These are phyloP conservation scores for Ectobius pallidus DNA, from an alignment of 2,888 invertebrate genomes.

Conservation along the genomic window DNA sequence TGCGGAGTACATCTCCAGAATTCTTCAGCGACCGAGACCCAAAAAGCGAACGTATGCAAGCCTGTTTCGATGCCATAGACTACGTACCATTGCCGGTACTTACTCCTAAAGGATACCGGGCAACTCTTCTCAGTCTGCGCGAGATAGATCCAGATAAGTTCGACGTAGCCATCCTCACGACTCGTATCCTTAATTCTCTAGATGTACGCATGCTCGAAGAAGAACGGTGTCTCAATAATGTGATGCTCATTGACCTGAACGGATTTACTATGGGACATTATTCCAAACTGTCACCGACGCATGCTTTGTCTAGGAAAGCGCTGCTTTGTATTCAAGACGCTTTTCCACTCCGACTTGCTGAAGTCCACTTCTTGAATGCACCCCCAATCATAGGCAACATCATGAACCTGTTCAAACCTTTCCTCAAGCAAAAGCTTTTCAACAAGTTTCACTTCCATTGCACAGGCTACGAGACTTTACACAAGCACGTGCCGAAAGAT, in stretches of 20 bases:
- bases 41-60: slow-evolving; percentile 50
- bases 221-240: slow-evolving; percentile 52
- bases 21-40: slow-evolving; percentile 54
- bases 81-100: slow-evolving; percentile 53
- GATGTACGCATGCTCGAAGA: slow-evolving; percentile 52
- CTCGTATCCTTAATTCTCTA: slow-evolving; percentile 53
- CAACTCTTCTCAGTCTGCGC: slow-evolving; percentile 50
- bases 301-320: slow-evolving; percentile 50
- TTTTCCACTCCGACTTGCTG: slow-evolving; percentile 52
- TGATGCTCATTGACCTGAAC: slow-evolving; percentile 47
- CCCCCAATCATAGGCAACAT: slow-evolving; percentile 49
- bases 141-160: slow-evolving; percentile 51
- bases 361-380: slow-evolving; percentile 47
- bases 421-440: slow-evolving; percentile 52
- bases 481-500: slow-evolving; percentile 78
- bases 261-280: slow-evolving; percentile 52
- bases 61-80: slow-evolving; percentile 50
- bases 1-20: slow-evolving; percentile 52
- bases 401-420: slow-evolving; percentile 51
- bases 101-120: slow-evolving; percentile 53
- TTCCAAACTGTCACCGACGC: slow-evolving; percentile 52
- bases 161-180: slow-evolving; percentile 49
- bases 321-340: slow-evolving; percentile 54
- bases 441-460: slow-evolving; percentile 76
- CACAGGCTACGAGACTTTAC: slow-evolving; percentile 70